phyloP scores from a whole-genome alignment of 2,797 vertebrate species.

The Galago senegalensis region DNA sequence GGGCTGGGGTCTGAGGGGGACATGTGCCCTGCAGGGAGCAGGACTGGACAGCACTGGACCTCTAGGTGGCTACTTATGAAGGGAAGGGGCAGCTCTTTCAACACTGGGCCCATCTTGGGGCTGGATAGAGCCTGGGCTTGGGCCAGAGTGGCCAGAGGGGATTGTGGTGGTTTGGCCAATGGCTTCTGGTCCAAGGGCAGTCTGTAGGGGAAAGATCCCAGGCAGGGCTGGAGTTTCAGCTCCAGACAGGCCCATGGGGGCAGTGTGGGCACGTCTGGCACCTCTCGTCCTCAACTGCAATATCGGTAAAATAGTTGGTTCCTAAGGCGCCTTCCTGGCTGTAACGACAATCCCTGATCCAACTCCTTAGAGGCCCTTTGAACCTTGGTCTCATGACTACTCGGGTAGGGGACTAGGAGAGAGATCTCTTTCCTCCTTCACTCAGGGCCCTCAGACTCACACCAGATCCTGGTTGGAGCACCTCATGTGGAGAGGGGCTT shows the following conservation, averaged over 20 bases:
- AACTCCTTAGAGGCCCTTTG: neutral
- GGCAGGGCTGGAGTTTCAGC: neutral
- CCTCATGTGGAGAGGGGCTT: neutral
- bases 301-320: neutral
- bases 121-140: neutral
- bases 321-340: neutral
- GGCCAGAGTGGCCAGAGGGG: neutral
- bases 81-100: constrained; percentile 36
- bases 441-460: neutral
- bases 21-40: neutral
- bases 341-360: too few relatives aligned
- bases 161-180: neutral
- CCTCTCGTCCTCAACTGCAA: neutral
- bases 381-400: neutral
- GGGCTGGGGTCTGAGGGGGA: neutral
- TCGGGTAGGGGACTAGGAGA: neutral
- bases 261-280: neutral
- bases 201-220: neutral
- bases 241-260: neutral
- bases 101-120: neutral
- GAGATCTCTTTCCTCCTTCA: neutral
- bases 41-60: too few relatives aligned
- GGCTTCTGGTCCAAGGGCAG: neutral
- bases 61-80: neutral
- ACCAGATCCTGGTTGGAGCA: neutral